These are phyloP conservation scores for Drosophila mayri DNA, from an alignment of 1,140 invertebrate species.

Conservation along the genomic window DNA sequence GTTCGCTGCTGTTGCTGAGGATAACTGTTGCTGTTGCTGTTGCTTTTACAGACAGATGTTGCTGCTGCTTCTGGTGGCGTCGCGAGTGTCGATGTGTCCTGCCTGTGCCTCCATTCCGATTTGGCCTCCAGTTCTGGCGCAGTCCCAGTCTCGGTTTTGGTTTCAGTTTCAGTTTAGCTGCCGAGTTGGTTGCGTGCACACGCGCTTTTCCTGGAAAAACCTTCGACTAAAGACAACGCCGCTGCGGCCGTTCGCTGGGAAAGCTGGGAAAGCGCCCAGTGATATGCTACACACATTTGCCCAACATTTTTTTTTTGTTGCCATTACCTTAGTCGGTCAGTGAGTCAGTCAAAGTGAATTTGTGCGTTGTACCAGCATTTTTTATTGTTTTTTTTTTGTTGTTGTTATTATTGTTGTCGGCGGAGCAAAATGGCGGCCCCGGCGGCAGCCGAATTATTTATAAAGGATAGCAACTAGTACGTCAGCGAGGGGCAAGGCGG, in stretches of 20 bases:
- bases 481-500: background rate
- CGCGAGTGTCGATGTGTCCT: conserved; percentile 14
- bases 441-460: conserved; percentile 63
- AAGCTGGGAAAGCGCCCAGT: conserved; percentile 14
- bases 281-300: conserved; percentile 13
- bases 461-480: conserved; percentile 69
- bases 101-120: conserved; percentile 12
- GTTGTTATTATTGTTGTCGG: no score
- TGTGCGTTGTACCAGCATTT: conserved; percentile 10
- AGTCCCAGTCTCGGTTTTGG: conserved; percentile 8
- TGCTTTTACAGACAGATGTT: conserved; percentile 10
- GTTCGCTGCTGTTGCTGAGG: no score
- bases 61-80: background rate
- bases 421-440: conserved; percentile 11
- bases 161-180: conserved; percentile 62
- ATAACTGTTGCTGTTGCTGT: conserved; percentile 5
- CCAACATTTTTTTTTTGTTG: conserved; percentile 3
- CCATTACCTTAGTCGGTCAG: conserved; percentile 22
- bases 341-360: conserved; percentile 18
- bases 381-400: background rate
- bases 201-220: conserved; percentile 19
- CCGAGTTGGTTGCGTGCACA: conserved; percentile 65
- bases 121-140: conserved; percentile 12
- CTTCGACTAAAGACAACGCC: background rate
- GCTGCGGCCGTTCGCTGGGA: conserved; percentile 7